Evolutionary conservation across 2,888 invertebrate species (phyloP), one percentile per base, ranked within the genome.

Genomic region (Alentia gelatinosa): DNA sequence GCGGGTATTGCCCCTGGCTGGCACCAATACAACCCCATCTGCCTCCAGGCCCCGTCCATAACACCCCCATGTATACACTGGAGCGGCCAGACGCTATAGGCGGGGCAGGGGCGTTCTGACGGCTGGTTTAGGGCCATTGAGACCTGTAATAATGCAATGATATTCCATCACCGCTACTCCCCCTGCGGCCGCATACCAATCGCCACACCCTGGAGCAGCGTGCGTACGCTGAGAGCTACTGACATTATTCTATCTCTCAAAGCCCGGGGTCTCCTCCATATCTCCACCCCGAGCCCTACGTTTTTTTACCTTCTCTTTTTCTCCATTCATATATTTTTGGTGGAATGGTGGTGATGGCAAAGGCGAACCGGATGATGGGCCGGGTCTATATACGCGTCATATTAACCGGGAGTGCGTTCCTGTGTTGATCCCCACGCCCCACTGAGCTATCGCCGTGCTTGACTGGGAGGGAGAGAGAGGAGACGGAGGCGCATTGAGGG

Each of bases 61-160:
- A 56, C 56, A 56, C 56, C 5, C 19, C 19, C n/a, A 56, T 56
- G 56, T 56, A 56, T 56, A 56, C 56, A 56, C 56, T 56, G n/a
- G 56, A n/a, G 56, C 19, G 1, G 30, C 30, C 68, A 30, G 30
- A 68, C 68, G 30, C 68, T 63, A 26, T 68, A 68, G 68, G 12
- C 15, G 68, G 1, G 1, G 68, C 68, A 26, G 68, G 68, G 63
- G 19, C 30, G 68, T 1, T 68, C 30, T 3, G 68, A 0, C n/a
- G 30, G 68, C 68, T 30, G 68, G 68, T 68, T 68, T 68, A 68
- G 30, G 12, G 68, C 68, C 68, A 68, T 68, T 68, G 68, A 68
- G 68, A 68, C 68, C 68, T 68, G 68, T 68, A 68, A 68, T 68
- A 68, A 68, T 68, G 26, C n/a, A 68, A 68, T 68, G 68, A 68